Evolutionary conservation across 2,797 vertebrate genomes (phyloP).

Genomic region (Lepidocolaptes lacrymiger): DNA sequence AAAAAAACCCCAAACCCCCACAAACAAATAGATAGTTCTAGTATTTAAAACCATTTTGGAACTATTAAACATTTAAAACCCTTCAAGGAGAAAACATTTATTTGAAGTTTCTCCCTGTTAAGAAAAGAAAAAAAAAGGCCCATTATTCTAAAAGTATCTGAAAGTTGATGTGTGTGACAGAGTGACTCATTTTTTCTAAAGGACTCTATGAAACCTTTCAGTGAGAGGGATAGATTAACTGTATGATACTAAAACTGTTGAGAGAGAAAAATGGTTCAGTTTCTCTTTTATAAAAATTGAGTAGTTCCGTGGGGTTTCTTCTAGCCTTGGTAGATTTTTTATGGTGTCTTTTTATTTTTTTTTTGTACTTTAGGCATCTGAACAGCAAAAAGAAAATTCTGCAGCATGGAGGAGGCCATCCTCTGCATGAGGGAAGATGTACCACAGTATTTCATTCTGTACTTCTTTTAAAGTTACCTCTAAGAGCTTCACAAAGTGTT

Average conservation of each 20-base stretch:
- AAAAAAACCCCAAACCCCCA: no score
- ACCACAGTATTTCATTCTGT: neutral
- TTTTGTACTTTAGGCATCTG: neutral
- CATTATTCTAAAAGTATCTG: neutral
- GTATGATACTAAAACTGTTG: neutral
- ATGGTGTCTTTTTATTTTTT: neutral
- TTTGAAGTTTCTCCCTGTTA: neutral
- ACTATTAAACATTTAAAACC: neutral
- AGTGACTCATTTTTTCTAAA: constrained; percentile 2
- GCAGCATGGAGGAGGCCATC: neutral
- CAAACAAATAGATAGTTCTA: neutral
- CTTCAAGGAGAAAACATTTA: neutral
- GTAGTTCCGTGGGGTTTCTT: neutral
- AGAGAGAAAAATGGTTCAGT: neutral
- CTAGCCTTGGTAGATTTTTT: neutral
- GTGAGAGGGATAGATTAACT: neutral
- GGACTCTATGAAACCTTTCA: neutral
- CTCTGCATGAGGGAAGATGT: neutral
- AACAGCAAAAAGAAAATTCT: neutral
- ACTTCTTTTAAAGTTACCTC: neutral
- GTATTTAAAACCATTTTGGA: neutral
- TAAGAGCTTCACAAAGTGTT: neutral
- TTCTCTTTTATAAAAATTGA: neutral
- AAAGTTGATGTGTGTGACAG: neutral
- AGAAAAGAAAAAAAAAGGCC: neutral